These are phyloP conservation scores for Hippasteria phrygiana DNA, from an alignment of 53 echinoderm and acorn worm species.

Conservation along the genomic window DNA sequence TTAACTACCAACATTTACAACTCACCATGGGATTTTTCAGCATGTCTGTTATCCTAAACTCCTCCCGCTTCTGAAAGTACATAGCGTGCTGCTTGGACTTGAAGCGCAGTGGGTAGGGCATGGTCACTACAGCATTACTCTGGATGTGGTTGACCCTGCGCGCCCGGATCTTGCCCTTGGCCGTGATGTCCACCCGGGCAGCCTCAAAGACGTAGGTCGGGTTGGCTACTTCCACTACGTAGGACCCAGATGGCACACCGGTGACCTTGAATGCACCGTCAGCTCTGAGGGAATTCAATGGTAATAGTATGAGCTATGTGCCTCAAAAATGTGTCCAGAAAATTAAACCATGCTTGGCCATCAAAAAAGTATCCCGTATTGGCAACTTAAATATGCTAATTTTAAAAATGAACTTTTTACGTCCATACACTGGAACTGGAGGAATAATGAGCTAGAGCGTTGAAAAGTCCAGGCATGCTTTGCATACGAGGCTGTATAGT, in stretches of 20 bases:
- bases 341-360: too few relatives aligned
- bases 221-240: constrained; percentile 86
- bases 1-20: not conserved
- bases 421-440: too few relatives aligned
- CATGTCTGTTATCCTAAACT: constrained; percentile 87
- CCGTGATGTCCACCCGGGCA: constrained; percentile 90
- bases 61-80: constrained; percentile 94
- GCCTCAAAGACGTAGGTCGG: constrained; percentile 91
- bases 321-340: too few relatives aligned
- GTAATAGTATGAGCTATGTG: too few relatives aligned
- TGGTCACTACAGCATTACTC: constrained; percentile 75
- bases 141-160: constrained; percentile 88
- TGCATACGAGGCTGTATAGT: too few relatives aligned
- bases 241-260: constrained; percentile 89
- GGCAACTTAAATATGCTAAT: too few relatives aligned
- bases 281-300: constrained; percentile 67
- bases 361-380: too few relatives aligned
- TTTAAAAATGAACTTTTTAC: too few relatives aligned
- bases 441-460: too few relatives aligned
- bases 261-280: constrained; percentile 90
- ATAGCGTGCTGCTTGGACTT: constrained; percentile 78
- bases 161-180: constrained; percentile 94
- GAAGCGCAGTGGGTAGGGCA: constrained; percentile 87
- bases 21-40: constrained; percentile 98
- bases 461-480: too few relatives aligned